Percentiles rank a stretch among this genome's conserved stretches.
These are phyloP conservation scores for Scarus forsteni DNA, from an alignment of 2,797 vertebrate species.

Conservation along the genomic window DNA sequence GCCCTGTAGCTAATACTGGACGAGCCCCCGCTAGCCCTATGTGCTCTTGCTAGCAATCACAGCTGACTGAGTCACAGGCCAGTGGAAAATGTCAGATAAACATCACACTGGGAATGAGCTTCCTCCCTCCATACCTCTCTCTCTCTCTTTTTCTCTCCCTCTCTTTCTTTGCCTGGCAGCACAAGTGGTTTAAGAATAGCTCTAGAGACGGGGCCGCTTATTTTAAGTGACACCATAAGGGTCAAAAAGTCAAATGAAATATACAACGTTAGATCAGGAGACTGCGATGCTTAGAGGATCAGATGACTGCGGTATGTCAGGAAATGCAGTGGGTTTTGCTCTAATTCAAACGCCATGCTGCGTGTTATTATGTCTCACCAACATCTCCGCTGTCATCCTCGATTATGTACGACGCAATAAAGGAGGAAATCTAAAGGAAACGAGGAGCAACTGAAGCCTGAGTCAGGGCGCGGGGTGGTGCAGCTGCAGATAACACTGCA, in stretches of 20 bases:
- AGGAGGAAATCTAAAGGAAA: constrained; percentile 29
- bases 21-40: constrained; percentile 56
- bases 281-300: constrained; percentile 50
- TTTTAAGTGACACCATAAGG: constrained; percentile 73
- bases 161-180: constrained; percentile 47
- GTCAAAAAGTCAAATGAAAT: constrained; percentile 75
- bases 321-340: constrained; percentile 48
- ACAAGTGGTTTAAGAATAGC: constrained; percentile 79
- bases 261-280: constrained; percentile 49
- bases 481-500: constrained; percentile 26
- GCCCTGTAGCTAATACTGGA: constrained; percentile 49
- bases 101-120: constrained; percentile 76
- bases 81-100: constrained; percentile 82
- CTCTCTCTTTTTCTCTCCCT: constrained; percentile 19
- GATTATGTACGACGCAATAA: constrained; percentile 45
- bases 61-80: constrained; percentile 70
- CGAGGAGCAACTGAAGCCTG: constrained; percentile 37
- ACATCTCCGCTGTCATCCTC: constrained; percentile 52
- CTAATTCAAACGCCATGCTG: constrained; percentile 49
- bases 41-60: constrained; percentile 71
- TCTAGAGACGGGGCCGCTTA: constrained; percentile 67
- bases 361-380: constrained; percentile 49
- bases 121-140: constrained; percentile 44
- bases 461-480: constrained; percentile 23
- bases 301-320: constrained; percentile 39